Percentiles rank a stretch among this genome's conserved stretches.
phyloP scores from a whole-genome alignment of 2,797 vertebrate genomes.

The Pseudochaenichthys georgianus region DNA sequence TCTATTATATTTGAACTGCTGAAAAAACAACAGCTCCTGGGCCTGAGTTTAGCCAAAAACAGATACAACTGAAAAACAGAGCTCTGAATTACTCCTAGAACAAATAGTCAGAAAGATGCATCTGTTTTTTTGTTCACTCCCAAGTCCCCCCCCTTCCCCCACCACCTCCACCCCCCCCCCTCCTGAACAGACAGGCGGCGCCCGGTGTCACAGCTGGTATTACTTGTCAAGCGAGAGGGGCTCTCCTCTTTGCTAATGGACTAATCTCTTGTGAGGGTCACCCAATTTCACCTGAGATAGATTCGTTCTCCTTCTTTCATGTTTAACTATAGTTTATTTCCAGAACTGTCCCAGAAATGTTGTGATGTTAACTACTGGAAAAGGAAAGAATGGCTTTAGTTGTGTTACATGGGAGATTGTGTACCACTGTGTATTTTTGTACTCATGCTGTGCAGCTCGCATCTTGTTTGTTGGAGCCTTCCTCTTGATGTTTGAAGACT shows the following conservation, averaged over 20 bases:
- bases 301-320: conserved; percentile 66
- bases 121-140: conserved; percentile 80
- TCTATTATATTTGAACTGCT: conserved; percentile 60
- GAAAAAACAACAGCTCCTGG: conserved; percentile 29
- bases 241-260: conserved; percentile 79
- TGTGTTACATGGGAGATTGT: conserved; percentile 41
- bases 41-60: conserved; percentile 18
- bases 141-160: conserved; percentile 70
- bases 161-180: conserved; percentile 38
- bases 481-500: conserved; percentile 52
- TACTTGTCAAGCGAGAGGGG: conserved; percentile 79
- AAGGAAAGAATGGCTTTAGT: conserved; percentile 46
- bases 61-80: conserved; percentile 37
- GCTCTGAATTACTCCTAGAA: conserved; percentile 59
- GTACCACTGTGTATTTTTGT: conserved; percentile 36
- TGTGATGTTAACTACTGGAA: conserved; percentile 36
- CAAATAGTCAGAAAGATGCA: conserved; percentile 73
- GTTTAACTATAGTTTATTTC: conserved; percentile 62
- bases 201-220: conserved; percentile 83
- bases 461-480: conserved; percentile 53
- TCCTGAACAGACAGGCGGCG: conserved; percentile 60
- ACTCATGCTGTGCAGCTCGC: conserved; percentile 49
- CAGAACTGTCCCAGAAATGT: conserved; percentile 45
- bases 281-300: conserved; percentile 76
- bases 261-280: conserved; percentile 75